Base-by-base conservation (phyloP, 2,113 vertebrate species). In the Sapajus apella region DNA sequence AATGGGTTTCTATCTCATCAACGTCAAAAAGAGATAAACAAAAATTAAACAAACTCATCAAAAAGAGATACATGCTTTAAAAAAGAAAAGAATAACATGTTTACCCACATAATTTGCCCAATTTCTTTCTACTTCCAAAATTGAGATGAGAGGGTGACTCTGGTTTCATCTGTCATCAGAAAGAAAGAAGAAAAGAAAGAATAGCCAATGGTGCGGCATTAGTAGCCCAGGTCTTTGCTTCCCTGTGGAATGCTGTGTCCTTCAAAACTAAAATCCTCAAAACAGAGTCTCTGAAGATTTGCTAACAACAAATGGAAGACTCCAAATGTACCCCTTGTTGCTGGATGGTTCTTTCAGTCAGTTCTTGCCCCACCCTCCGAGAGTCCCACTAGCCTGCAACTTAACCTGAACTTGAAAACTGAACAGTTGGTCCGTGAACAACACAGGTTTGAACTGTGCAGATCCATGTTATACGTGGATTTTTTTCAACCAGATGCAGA, bases 121-220 rank as follows among this genome's bases (percentile, higher is more conserved):
- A 95, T 37, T 80, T 61, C 30, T 68, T 94, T 89, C 81, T 70
- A 86, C 10, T 73, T 76, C 88, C 64, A 72, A 68, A 50, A 96
- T 21, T 55, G 7, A 81, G 21, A 88, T 75, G 45, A 37, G 40
- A 55, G 30, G 27, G 21, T 40, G n/a, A 43, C 9, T 81, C 64
- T 61, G 52, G n/a, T 79, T n/a, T 20, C 47, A 52, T 79, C 64
- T 93, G 35, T 43, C 52, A 86, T 81, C 50, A 79, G 37, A 80
- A 20, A 35, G 25, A 89, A n/a, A 11, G 16, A 32, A 70, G 58
- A 30, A 4, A 21, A 18, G 13, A 11, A 23, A 52, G 25, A 27
- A 16, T 0, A 81, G 50, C 21, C 30, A 35, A 8, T 7, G 18
- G 23, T 2, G 25, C 18, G 32, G 1, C 13, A 10, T 21, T 7